Conservation (phyloP, 2,797 vertebrate species). For the Tadarida brasiliensis region DNA sequence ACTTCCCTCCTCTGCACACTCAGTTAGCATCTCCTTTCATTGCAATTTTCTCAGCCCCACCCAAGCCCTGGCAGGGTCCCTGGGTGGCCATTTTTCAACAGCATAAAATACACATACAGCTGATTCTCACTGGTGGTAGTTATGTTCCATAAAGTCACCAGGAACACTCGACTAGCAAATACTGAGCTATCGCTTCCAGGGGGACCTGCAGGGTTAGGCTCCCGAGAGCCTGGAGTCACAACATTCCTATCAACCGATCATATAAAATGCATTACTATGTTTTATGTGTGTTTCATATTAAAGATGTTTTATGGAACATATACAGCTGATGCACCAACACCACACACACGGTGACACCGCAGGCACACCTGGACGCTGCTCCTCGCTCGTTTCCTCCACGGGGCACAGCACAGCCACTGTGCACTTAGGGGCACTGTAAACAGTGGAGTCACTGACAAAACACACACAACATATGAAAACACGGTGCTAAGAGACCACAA, state of each 20-base stretch:
- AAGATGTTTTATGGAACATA: not conserved
- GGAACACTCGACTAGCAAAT: not conserved
- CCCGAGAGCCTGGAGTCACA: not conserved
- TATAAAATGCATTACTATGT: not conserved
- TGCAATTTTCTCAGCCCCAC: not conserved
- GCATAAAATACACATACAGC: not conserved
- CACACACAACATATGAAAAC: not conserved
- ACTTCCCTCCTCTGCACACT: not conserved
- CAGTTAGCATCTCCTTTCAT: not conserved
- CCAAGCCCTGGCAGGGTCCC: not conserved
- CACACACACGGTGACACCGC: not conserved
- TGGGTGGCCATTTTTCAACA: not conserved
- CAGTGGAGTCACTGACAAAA: not conserved
- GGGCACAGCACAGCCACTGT: not conserved
- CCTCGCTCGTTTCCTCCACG: accelerated
- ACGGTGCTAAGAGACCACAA: too few relatives aligned
- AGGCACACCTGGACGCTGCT: not conserved
- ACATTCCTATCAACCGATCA: not conserved
- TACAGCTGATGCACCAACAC: not conserved
- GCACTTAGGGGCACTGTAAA: not conserved
- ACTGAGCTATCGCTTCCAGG: not conserved
- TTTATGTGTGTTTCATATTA: not conserved
- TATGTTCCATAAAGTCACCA: too few relatives aligned
- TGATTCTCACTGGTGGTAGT: not conserved
- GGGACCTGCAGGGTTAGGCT: not conserved